Conservation (phyloP, 2,888 invertebrate genomes). For the Andrena praecox region DNA sequence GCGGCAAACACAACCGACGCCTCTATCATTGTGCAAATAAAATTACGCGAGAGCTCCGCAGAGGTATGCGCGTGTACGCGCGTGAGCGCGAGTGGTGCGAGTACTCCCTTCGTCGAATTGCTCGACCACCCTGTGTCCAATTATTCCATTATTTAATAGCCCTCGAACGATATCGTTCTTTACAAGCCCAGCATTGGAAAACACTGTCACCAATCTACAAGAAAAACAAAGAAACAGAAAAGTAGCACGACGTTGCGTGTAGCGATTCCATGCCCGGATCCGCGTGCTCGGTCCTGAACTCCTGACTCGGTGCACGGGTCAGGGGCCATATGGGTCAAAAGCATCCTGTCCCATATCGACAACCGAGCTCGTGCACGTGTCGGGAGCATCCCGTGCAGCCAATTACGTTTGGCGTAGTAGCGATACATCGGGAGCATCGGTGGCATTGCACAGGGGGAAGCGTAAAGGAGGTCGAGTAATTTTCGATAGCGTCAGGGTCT, state of each 20-base stretch:
- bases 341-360: background rate
- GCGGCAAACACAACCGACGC: constrained; percentile 55
- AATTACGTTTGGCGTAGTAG: constrained; percentile 20
- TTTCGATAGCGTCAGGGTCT: constrained; percentile 35
- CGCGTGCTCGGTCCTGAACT: too few relatives aligned
- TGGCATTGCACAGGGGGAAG: constrained; percentile 25
- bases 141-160: constrained; percentile 10
- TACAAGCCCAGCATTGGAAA: background rate
- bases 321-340: background rate
- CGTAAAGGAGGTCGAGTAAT: constrained; percentile 54
- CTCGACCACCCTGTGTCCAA: constrained; percentile 21
- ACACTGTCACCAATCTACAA: background rate
- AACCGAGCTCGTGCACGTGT: too few relatives aligned
- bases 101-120: constrained; percentile 22
- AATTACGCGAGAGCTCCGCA: constrained; percentile 46
- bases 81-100: background rate
- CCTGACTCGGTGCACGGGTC: too few relatives aligned
- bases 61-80: constrained; percentile 10
- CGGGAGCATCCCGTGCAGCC: background rate
- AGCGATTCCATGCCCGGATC: too few relatives aligned
- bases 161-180: background rate
- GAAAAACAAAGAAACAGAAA: background rate
- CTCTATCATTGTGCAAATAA: constrained; percentile 65
- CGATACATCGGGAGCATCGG: constrained; percentile 25
- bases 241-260: background rate